Percentiles rank a stretch among this genome's conserved stretches.
phyloP scores from a whole-genome alignment of 2,888 invertebrate species.

The Sinotaia quadrata region DNA sequence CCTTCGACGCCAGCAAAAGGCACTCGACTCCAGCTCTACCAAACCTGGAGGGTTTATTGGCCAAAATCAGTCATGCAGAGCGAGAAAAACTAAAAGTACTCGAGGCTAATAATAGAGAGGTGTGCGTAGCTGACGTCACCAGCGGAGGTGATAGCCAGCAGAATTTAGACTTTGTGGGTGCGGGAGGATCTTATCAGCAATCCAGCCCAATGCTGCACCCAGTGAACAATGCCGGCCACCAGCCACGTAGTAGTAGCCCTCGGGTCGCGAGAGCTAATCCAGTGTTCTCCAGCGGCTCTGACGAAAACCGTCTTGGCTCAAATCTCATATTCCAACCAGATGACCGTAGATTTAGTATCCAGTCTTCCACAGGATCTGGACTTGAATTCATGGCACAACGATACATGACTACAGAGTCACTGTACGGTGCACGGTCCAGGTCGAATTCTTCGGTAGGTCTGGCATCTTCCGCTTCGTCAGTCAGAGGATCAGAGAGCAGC shows the following conservation, averaged over 20 bases:
- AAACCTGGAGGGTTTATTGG: conserved; percentile 12
- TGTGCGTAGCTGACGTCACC: too few relatives aligned
- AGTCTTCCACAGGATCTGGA: not conserved
- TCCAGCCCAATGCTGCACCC: not conserved
- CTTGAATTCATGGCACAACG: not conserved
- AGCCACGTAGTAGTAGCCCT: too few relatives aligned
- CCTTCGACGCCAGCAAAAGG: not conserved
- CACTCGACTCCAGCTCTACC: not conserved
- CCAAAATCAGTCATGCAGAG: conserved; percentile 22
- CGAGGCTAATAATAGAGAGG: not conserved
- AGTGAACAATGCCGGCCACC: not conserved
- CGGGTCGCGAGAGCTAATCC: too few relatives aligned
- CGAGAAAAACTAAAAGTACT: conserved; percentile 10
- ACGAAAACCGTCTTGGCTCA: too few relatives aligned
- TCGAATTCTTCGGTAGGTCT: not conserved
- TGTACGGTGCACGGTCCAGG: not conserved
- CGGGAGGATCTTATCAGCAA: not conserved
- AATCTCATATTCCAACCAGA: not conserved
- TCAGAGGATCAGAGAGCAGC: not conserved
- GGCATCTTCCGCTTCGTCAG: not conserved
- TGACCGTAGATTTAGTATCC: not conserved
- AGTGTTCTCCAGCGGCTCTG: too few relatives aligned
- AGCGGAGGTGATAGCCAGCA: too few relatives aligned
- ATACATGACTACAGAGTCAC: not conserved
- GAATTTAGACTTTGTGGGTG: too few relatives aligned